A percentile compares a stretch with the other conserved stretches of the same genome.
Evolutionary conservation across 2,888 invertebrate species (phyloP).

Genomic region (Chymomyza procnemis): DNA sequence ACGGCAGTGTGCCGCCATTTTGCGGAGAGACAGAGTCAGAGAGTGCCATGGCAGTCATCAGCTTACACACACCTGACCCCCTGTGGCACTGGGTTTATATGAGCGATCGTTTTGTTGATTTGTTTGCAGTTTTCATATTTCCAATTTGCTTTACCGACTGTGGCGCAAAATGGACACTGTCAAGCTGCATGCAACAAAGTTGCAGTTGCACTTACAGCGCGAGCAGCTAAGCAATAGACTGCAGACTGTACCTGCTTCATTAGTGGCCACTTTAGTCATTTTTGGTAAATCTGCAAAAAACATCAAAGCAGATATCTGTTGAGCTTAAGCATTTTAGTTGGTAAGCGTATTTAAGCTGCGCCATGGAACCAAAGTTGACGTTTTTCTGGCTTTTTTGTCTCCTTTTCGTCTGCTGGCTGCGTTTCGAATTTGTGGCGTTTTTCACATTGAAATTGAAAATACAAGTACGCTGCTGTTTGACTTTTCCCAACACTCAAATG

Average conservation of each 20-base stretch:
- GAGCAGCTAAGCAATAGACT: no score
- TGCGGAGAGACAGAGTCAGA: neutral
- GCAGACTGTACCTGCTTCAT: no score
- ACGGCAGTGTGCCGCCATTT: neutral
- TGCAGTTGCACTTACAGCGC: no score
- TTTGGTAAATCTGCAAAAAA: no score
- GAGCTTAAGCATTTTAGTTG: no score
- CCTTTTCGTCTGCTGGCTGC: constrained; percentile 21
- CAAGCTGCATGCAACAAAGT: no score
- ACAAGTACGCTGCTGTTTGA: constrained; percentile 5
- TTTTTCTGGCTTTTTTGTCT: neutral
- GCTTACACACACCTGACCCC: no score
- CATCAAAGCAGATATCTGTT: no score
- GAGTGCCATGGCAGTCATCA: neutral
- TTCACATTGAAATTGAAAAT: constrained; percentile 41
- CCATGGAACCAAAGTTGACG: neutral
- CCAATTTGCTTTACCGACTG: constrained; percentile 38
- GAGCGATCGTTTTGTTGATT: constrained; percentile 35
- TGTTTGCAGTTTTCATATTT: constrained; percentile 43
- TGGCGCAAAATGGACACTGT: no score
- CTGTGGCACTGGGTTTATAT: neutral
- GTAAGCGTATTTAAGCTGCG: constrained; percentile 3
- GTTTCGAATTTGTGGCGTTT: constrained; percentile 34
- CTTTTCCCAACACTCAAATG: no score
- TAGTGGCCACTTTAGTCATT: neutral